Evolutionary conservation across 2,113 vertebrate species (phyloP).

Genomic region (Neodontobutis hainanensis): DNA sequence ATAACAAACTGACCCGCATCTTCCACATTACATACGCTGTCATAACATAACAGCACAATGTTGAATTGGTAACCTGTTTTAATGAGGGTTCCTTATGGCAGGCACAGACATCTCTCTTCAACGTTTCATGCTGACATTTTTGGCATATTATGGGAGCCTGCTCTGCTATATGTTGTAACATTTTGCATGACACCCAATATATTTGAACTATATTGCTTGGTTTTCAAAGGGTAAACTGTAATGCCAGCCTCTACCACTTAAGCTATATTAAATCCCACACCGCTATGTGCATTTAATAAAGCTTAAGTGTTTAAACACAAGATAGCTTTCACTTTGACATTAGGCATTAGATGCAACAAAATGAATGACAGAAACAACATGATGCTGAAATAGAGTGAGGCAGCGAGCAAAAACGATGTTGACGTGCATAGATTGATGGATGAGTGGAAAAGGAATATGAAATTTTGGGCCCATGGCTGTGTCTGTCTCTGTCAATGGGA

Average conservation of each 20-base stretch:
- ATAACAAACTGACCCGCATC: slow-evolving; percentile 27
- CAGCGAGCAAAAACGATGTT: slow-evolving; percentile 31
- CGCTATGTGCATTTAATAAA: too few species aligned
- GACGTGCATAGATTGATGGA: slow-evolving; percentile 50
- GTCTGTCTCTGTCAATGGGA: slow-evolving; percentile 56
- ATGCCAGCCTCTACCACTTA: background rate
- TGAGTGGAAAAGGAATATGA: slow-evolving; percentile 38
- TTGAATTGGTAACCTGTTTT: slow-evolving; percentile 13
- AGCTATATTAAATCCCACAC: background rate
- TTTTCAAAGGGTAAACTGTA: slow-evolving; percentile 6
- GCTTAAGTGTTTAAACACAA: too few species aligned
- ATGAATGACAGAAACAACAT: slow-evolving; percentile 13
- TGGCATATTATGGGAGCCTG: background rate
- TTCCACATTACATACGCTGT: slow-evolving; percentile 30
- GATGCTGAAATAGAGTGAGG: slow-evolving; percentile 27
- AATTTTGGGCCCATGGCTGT: slow-evolving; percentile 52
- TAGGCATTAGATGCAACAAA: background rate
- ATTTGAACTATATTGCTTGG: slow-evolving; percentile 8
- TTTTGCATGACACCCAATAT: slow-evolving; percentile 14
- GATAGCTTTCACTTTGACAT: too few species aligned
- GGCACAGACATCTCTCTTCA: slow-evolving; percentile 16
- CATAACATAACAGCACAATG: slow-evolving; percentile 20
- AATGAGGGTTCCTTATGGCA: slow-evolving; percentile 15
- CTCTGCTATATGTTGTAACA: background rate
- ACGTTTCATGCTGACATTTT: slow-evolving; percentile 18